A percentile compares a stretch with the other conserved stretches of the same genome.
Conservation (phyloP, 2,797 vertebrate genomes). For the Sparus aurata region DNA sequence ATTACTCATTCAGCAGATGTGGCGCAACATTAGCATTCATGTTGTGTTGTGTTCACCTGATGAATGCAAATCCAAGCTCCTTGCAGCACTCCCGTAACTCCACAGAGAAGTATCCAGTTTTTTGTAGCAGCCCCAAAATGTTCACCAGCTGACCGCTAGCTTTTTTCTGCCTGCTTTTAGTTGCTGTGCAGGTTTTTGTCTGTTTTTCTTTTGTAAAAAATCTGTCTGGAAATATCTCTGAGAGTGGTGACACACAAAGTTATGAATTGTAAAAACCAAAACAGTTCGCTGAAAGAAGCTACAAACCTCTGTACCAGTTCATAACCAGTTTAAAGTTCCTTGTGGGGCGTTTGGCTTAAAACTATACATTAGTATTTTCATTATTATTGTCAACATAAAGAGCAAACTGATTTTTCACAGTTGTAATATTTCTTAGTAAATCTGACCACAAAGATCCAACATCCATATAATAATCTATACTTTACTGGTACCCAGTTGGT, state of each 20-base stretch:
- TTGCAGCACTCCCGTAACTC: not conserved
- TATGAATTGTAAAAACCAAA: too few relatives aligned
- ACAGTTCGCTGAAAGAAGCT: too few relatives aligned
- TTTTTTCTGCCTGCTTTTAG: not conserved
- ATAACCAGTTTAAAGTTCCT: too few relatives aligned
- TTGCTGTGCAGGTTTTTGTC: not conserved
- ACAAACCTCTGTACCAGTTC: too few relatives aligned
- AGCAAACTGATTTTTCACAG: not conserved
- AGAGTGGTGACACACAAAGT: not conserved
- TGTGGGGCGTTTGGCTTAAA: too few relatives aligned
- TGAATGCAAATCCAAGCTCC: not conserved
- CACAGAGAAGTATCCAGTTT: too few relatives aligned
- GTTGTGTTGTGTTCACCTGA: not conserved
- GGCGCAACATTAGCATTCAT: not conserved
- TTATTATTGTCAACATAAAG: not conserved
- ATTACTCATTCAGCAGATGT: not conserved
- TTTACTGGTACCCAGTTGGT: not conserved
- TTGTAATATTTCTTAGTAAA: not conserved
- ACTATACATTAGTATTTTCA: not conserved
- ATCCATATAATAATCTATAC: not conserved
- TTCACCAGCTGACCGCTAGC: not conserved
- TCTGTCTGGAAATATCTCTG: not conserved
- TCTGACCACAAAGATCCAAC: not conserved
- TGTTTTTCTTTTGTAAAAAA: too few relatives aligned
- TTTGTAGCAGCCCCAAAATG: not conserved